A percentile compares a stretch with the other conserved stretches of the same genome.
Conservation (phyloP, 2,797 vertebrate genomes). For the Spea hammondii region DNA sequence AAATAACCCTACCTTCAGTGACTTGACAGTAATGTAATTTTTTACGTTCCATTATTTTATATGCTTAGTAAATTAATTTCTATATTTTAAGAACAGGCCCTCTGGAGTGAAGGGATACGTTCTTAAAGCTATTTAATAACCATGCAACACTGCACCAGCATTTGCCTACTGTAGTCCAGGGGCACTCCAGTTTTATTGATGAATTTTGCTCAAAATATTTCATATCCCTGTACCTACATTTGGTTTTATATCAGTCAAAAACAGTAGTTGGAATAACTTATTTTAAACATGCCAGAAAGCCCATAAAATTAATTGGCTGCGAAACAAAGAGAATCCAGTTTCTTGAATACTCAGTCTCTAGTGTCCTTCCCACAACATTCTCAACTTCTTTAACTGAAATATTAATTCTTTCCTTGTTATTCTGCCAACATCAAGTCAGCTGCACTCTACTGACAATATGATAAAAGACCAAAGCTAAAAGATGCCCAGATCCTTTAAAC, state of each 20-base stretch:
- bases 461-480: slow-evolving; percentile 37
- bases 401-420: slow-evolving; percentile 36
- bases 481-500: slow-evolving; percentile 32
- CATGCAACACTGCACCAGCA: no score
- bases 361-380: slow-evolving; percentile 38
- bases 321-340: slow-evolving; percentile 25
- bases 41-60: no score
- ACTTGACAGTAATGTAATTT: no score
- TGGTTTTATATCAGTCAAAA: slow-evolving; percentile 2
- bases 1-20: no score
- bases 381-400: slow-evolving; percentile 21
- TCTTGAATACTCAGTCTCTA: slow-evolving; percentile 6
- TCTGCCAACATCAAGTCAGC: slow-evolving; percentile 35
- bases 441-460: slow-evolving; percentile 23
- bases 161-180: no score
- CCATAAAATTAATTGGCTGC: slow-evolving; percentile 31
- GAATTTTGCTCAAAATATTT: background rate
- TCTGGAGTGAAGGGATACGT: no score
- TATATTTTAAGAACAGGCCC: no score
- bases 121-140: no score
- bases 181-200: no score
- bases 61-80: no score
- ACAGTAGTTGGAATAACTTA: slow-evolving; percentile 16
- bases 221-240: background rate
- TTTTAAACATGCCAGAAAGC: slow-evolving; percentile 11